Conservation (phyloP, 2,113 vertebrate genomes). For the Erythrocercus mccallii region DNA sequence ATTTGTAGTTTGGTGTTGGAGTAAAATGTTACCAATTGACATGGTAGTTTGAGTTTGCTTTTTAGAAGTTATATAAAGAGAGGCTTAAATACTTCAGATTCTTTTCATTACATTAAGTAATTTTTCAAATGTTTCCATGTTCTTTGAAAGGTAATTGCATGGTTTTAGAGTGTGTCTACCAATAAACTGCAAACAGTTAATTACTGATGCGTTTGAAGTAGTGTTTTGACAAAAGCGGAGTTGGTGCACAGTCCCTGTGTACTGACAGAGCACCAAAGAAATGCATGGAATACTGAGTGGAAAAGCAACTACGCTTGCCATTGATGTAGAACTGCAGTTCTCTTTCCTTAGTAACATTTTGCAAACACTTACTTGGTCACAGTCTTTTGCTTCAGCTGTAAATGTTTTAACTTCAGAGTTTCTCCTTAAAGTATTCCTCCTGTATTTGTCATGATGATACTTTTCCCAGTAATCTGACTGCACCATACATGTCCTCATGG, state of each 20-base stretch:
- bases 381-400: conserved; percentile 42
- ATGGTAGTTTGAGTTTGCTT: not conserved
- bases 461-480: not conserved
- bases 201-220: conserved; percentile 45
- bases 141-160: conserved; percentile 39
- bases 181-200: conserved; percentile 51
- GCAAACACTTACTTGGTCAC: conserved; percentile 30
- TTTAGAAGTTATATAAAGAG: not conserved
- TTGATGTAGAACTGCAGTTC: conserved; percentile 85
- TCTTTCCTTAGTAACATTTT: conserved; percentile 13
- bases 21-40: not conserved
- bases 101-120: conserved; percentile 1
- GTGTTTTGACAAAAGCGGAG: conserved; percentile 37
- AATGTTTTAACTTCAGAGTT: conserved; percentile 18
- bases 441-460: not conserved
- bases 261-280: conserved; percentile 66
- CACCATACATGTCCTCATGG: not conserved
- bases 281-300: conserved; percentile 73
- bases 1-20: not conserved
- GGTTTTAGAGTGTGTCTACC: conserved; percentile 39
- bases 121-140: not conserved
- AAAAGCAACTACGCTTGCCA: conserved; percentile 90
- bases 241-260: conserved; percentile 48
- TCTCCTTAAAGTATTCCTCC: conserved; percentile 21
- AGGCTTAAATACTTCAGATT: not conserved